Base-by-base conservation (phyloP, 2,797 vertebrate species). In the Microctenopoma lineatum region DNA sequence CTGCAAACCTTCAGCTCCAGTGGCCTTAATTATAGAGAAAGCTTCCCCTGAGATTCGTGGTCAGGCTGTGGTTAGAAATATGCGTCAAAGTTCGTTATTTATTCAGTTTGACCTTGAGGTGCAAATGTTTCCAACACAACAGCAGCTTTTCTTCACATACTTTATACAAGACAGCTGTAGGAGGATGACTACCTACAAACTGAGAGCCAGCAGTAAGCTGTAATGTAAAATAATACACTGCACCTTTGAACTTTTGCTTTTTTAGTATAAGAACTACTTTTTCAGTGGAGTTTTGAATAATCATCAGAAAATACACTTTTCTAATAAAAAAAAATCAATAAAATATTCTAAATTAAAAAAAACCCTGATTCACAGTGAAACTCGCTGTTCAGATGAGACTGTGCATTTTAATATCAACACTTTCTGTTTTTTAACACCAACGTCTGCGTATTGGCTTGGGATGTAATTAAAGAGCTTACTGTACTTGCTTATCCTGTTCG, bases 31-130 rank as follows among this genome's bases (percentile, higher is more conserved):
- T 66, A 79, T 26, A 70, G 51, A 72, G 10, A 54, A 45, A 68
- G 15, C 18, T 61, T 59, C 50, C 53, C 62, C 56, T 63, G 32
- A 29, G 47, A 36, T 55, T 69, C 59, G 38, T 25, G 44, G 38
- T 55, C n/a, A 14, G 36, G 56, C 25, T 55, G 66, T 15, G 32
- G 44, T 55, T 36, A 59, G 32, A 68, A 73, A 67, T 66, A 57
- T 56, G 50, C 54, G 70, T 83, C 67, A 87, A 72, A 78, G 65
- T 75, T 41, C 0, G 25, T 84, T 60, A 80, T 77, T 83, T 79
- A 84, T 84, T 86, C 45, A 84, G 83, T 73, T 52, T 79, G 62
- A 83, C 77, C 79, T 67, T 70, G 81, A 77, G 72, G 52, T 59
- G 51, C 42, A 67, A 79, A 70, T 57, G 57, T 78, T 65, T 81